Percentiles rank a stretch among this genome's conserved stretches.
phyloP scores from a whole-genome alignment of 1,140 invertebrate genomes.

The Goniozus legneri region DNA sequence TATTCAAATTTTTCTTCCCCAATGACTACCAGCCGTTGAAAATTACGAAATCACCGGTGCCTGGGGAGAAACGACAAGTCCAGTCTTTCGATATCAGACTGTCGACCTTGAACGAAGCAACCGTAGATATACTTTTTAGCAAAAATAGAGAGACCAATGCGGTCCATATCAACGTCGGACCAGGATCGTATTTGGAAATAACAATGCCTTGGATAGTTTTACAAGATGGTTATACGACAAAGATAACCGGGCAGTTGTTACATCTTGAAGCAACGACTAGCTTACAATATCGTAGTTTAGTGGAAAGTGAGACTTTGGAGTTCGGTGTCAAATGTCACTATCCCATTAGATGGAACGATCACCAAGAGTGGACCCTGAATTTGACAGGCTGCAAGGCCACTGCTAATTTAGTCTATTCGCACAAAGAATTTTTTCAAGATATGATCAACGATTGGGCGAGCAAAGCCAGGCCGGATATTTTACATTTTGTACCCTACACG shows the following conservation, averaged over 20 bases:
- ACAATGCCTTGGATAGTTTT: slow-evolving; percentile 91
- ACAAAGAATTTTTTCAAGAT: slow-evolving; percentile 95
- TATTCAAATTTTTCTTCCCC: slow-evolving; percentile 96
- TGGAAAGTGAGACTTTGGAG: slow-evolving; percentile 92
- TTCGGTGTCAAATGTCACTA: slow-evolving; percentile 85
- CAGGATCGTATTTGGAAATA: slow-evolving; percentile 91
- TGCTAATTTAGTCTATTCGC: slow-evolving; percentile 85
- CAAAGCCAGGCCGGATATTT: slow-evolving; percentile 84
- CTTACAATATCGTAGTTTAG: slow-evolving; percentile 84
- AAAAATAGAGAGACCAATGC: slow-evolving; percentile 97
- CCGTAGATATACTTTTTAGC: slow-evolving; percentile 92
- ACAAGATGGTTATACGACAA: slow-evolving; percentile 82
- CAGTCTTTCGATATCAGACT: slow-evolving; percentile 91
- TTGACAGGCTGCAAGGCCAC: slow-evolving; percentile 93
- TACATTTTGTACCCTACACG: slow-evolving; percentile 95
- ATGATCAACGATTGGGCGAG: slow-evolving; percentile 95
- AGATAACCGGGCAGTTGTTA: slow-evolving; percentile 87
- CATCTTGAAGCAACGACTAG: slow-evolving; percentile 93
- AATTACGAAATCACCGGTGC: slow-evolving; percentile 72
- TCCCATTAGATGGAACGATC: slow-evolving; percentile 90
- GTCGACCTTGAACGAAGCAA: slow-evolving; percentile 86
- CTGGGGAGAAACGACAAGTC: slow-evolving; percentile 82
- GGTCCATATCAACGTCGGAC: slow-evolving; percentile 88
- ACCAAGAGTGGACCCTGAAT: slow-evolving; percentile 87
- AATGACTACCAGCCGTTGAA: slow-evolving; percentile 78